A percentile compares a stretch with the other conserved stretches of the same genome.
Evolutionary conservation across 2,797 vertebrate genomes (phyloP).

Genomic region (Propithecus perrieri): DNA sequence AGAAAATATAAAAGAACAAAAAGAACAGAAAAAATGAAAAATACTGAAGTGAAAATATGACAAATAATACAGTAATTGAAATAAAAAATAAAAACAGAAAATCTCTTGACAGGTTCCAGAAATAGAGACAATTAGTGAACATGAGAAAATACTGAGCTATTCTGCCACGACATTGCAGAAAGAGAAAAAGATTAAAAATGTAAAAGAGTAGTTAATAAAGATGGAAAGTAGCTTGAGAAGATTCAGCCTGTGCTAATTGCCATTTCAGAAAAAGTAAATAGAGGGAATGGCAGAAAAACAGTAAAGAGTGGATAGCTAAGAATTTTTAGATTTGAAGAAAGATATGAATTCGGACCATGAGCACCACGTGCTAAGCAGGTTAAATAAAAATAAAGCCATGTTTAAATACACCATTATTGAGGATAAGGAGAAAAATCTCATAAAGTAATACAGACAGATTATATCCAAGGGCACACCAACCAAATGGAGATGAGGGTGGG

Average conservation of each 20-base stretch:
- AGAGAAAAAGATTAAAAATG: not conserved
- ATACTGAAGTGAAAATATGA: not conserved
- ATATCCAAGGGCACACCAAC: not conserved
- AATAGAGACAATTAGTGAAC: not conserved
- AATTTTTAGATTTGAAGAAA: not conserved
- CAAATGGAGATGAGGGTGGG: too few relatives aligned
- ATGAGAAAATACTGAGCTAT: not conserved
- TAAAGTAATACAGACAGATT: not conserved
- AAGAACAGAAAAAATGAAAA: not conserved
- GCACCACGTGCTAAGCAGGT: not conserved
- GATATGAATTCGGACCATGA: not conserved
- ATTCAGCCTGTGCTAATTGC: not conserved
- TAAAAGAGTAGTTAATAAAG: not conserved
- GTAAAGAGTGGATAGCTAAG: not conserved
- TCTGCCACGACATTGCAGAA: not conserved
- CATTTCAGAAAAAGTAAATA: not conserved
- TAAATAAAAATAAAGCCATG: not conserved
- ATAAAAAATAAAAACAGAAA: not conserved
- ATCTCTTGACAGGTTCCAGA: not conserved
- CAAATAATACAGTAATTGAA: not conserved
- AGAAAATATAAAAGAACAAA: not conserved
- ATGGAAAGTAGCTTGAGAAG: not conserved
- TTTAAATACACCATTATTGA: not conserved
- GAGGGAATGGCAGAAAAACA: not conserved
- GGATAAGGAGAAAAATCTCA: not conserved